Conservation (phyloP, 2,888 invertebrate genomes). For the Callyntrura guangdongensis region DNA sequence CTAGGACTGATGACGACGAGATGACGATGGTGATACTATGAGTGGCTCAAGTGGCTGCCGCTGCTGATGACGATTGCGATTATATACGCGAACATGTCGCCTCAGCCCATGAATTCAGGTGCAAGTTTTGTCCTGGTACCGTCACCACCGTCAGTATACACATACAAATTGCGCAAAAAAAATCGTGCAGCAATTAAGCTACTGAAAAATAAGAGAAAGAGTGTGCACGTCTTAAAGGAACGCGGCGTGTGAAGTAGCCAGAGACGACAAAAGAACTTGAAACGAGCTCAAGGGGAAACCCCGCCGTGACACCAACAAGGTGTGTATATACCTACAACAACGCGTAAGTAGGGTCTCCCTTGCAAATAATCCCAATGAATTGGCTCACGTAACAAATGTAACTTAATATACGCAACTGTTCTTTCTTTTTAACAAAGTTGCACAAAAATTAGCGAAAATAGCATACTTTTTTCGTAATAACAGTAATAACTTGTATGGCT, state of each 20-base stretch:
- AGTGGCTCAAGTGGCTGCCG: not conserved
- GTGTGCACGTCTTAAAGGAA: not conserved
- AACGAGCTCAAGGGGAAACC: too few species aligned
- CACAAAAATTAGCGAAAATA: not conserved
- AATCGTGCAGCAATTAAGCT: not conserved
- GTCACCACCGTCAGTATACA: not conserved
- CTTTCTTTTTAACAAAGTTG: not conserved
- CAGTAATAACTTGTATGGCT: conserved; percentile 43
- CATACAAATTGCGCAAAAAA: not conserved
- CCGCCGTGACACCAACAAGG: not conserved
- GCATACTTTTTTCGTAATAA: conserved; percentile 46
- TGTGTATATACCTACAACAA: too few species aligned
- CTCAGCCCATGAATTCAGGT: not conserved
- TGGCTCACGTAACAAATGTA: not conserved
- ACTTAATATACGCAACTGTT: not conserved
- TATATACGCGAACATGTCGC: conserved; percentile 8
- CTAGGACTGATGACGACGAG: too few species aligned
- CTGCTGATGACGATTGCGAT: conserved; percentile 17
- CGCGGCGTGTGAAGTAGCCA: not conserved
- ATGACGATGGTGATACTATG: not conserved
- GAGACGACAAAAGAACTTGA: too few species aligned
- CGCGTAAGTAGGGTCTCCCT: not conserved
- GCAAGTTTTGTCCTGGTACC: not conserved
- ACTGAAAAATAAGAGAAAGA: not conserved
- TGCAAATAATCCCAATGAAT: not conserved